Percentiles rank a stretch among this genome's conserved stretches.
These are phyloP conservation scores for Hemichromis elongatus DNA, from an alignment of 2,113 vertebrate genomes.

Conservation along the genomic window DNA sequence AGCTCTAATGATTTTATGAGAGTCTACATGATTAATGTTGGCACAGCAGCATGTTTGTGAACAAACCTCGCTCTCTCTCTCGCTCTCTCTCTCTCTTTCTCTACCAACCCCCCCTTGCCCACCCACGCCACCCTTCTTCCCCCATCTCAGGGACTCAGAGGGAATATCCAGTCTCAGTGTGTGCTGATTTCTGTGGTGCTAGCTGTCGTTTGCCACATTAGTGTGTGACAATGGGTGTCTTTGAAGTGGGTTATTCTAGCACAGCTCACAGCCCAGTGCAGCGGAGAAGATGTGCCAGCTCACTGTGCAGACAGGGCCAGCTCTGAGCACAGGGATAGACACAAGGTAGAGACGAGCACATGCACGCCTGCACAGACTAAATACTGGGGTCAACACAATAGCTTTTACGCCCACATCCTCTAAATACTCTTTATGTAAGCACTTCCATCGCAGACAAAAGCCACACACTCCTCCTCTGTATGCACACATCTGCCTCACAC, in stretches of 20 bases:
- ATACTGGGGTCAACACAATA: slow-evolving; percentile 44
- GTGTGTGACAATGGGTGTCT: slow-evolving; percentile 65
- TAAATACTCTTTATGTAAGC: slow-evolving; percentile 40
- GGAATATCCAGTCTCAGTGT: slow-evolving; percentile 54
- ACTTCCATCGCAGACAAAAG: slow-evolving; percentile 23
- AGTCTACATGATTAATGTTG: slow-evolving; percentile 68
- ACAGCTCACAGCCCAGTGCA: slow-evolving; percentile 39
- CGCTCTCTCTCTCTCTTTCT: background rate
- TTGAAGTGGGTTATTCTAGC: slow-evolving; percentile 69
- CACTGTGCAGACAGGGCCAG: slow-evolving; percentile 45
- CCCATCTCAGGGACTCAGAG: slow-evolving; percentile 30
- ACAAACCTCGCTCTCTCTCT: slow-evolving; percentile 24
- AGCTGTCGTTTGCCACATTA: slow-evolving; percentile 67
- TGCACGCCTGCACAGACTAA: slow-evolving; percentile 26
- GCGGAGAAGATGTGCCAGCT: slow-evolving; percentile 46
- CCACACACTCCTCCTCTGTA: slow-evolving; percentile 1
- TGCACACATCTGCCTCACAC: background rate
- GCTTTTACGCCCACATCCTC: slow-evolving; percentile 41
- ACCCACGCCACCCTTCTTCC: background rate
- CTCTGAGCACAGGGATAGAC: slow-evolving; percentile 19
- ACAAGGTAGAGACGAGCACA: background rate
- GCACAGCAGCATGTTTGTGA: slow-evolving; percentile 54
- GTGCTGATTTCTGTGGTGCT: slow-evolving; percentile 51
- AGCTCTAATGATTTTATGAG: slow-evolving; percentile 68
- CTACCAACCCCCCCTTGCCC: background rate